Evolutionary conservation across 2,113 vertebrate species (phyloP), one percentile per base, ranked within the genome.

Genomic region (Emydura subglobosa): DNA sequence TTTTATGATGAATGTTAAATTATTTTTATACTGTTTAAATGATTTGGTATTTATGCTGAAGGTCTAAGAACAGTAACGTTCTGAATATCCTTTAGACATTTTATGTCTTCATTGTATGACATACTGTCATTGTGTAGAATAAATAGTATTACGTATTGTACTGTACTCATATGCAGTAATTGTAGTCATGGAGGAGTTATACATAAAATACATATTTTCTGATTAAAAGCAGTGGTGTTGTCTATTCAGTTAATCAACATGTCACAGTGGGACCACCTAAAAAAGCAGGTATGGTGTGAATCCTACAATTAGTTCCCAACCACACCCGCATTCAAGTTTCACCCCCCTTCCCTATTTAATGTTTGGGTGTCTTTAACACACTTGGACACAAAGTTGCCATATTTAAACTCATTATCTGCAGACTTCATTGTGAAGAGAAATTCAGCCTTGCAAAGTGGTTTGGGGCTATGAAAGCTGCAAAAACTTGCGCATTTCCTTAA

Each of bases 81-180:
- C 76, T 90, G 39, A 87, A 92, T 87, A 90, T 11, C 54, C 44
- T 91, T 53, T 92, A 85, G 95, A 97, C 94, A 97, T 93, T 91
- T 94, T 29, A 95, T 97, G 95, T 97, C 97, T 97, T 95, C 80
- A 82, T 84, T 10, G 96, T 97, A 97, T 97, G 97, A 87, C 97
- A 97, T 93, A 97, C 79, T 97, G 97, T 93, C 97, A 97, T 92
- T 49, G 88, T 50, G 44, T 1, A 79, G 11, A 85, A 50, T 82
- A 85, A 86, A 6, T 50, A 9, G 25, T 53, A 61, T 84, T 88
- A 39, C 74, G 51, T 76, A 82, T 6, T 86, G 11, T 84, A 61
- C 61, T 80, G 57, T 61, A 47, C 79, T 82, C 86, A 76, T 49
- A 51, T 2, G 1, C 13, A 24, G 24, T 76, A 59, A 55, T 89